Percentiles rank a stretch among this genome's conserved stretches.
Conservation (phyloP, 2,113 vertebrate species). For the Delphinus delphis region DNA sequence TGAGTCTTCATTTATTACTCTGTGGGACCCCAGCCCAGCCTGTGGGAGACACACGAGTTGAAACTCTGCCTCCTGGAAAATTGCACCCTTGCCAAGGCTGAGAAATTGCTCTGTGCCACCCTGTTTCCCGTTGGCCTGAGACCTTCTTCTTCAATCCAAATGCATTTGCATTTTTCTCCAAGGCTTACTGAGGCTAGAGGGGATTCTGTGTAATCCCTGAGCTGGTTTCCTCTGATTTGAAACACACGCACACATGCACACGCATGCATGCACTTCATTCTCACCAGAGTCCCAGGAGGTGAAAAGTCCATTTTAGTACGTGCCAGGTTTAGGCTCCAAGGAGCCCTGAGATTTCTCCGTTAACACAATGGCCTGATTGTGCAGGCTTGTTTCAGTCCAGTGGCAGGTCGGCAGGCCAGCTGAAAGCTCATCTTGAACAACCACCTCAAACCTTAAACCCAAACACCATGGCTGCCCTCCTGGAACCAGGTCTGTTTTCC, state of each 20-base stretch:
- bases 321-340: not conserved
- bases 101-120: conserved; percentile 36
- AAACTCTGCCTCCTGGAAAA: conserved; percentile 57
- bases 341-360: not conserved
- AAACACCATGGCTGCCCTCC: conserved; percentile 33
- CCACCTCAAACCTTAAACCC: conserved; percentile 50
- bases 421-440: conserved; percentile 52
- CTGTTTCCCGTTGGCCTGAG: conserved; percentile 39
- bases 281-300: conserved; percentile 49
- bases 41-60: not conserved
- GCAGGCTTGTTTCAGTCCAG: not conserved
- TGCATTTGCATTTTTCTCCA: not conserved
- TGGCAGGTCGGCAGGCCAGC: not conserved
- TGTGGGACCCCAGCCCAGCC: conserved; percentile 23
- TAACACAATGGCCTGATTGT: conserved; percentile 16
- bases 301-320: not conserved
- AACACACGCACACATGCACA: not conserved
- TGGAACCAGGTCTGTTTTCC: conserved; percentile 73
- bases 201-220: conserved; percentile 36
- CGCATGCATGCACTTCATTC: not conserved
- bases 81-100: not conserved
- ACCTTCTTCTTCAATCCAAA: conserved; percentile 54
- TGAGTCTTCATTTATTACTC: not conserved
- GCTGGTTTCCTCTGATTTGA: conserved; percentile 28
- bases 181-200: not conserved